A percentile compares a stretch with the other conserved stretches of the same genome.
Evolutionary conservation across 2,113 vertebrate genomes (phyloP).

Genomic region (Albula goreensis): DNA sequence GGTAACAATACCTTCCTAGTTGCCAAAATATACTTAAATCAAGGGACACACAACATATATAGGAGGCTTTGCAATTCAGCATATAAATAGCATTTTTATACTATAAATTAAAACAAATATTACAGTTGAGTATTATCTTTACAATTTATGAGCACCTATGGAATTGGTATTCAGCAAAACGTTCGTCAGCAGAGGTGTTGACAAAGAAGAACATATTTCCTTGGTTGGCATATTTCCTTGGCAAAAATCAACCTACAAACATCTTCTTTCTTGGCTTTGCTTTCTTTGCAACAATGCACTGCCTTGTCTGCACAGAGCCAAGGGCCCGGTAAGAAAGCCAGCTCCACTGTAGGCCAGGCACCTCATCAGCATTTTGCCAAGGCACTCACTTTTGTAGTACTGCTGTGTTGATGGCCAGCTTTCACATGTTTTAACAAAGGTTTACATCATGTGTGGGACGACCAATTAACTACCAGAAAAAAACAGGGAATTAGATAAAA

Average conservation of each 20-base stretch:
- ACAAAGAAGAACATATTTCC: not conserved
- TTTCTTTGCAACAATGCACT: slow-evolving; percentile 50
- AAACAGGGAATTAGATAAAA: slow-evolving; percentile 22
- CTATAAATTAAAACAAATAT: not conserved
- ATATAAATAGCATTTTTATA: not conserved
- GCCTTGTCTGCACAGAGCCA: slow-evolving; percentile 56
- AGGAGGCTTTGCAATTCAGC: not conserved
- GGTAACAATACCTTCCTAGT: not conserved
- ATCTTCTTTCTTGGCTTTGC: slow-evolving; percentile 45
- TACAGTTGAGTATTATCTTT: not conserved
- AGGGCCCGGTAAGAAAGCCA: slow-evolving; percentile 27
- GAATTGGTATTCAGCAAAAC: not conserved
- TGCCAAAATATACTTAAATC: not conserved
- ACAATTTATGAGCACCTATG: not conserved
- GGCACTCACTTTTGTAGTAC: slow-evolving; percentile 50
- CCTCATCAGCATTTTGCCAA: slow-evolving; percentile 64
- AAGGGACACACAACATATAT: not conserved
- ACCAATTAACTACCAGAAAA: slow-evolving; percentile 39
- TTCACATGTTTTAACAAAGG: slow-evolving; percentile 47
- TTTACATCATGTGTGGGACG: slow-evolving; percentile 39
- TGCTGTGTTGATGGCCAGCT: slow-evolving; percentile 32
- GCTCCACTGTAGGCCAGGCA: slow-evolving; percentile 50
- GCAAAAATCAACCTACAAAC: slow-evolving; percentile 32
- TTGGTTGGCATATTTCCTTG: not conserved
- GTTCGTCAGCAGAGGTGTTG: not conserved